Evolutionary conservation across 2,888 invertebrate genomes (phyloP).

Genomic region (Limnephilus rhombicus): DNA sequence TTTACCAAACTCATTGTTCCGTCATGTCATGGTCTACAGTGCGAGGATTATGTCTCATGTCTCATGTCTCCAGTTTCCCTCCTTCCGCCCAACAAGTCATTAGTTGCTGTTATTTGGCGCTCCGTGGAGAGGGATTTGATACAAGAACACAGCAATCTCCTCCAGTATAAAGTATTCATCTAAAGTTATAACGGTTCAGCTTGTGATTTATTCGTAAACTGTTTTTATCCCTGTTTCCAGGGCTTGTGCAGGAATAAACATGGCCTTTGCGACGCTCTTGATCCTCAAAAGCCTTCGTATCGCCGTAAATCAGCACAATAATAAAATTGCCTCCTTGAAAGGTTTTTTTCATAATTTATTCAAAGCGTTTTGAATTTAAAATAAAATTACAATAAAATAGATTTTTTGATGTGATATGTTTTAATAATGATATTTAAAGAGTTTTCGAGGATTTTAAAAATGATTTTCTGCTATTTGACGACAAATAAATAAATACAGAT

Average conservation of each 20-base stretch:
- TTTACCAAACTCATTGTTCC: background rate
- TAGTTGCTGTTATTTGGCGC: constrained; percentile 22
- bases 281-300: background rate
- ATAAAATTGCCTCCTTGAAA: background rate
- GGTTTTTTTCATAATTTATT: background rate
- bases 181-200: constrained; percentile 25
- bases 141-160: constrained; percentile 7
- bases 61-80: background rate
- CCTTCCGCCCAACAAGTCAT: constrained; percentile 8
- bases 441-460: background rate
- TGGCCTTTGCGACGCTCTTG: background rate
- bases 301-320: background rate
- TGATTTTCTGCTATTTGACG: background rate
- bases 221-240: background rate
- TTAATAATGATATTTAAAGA: background rate
- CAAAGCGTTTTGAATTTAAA: background rate
- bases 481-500: background rate
- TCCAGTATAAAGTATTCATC: constrained; percentile 31
- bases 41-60: background rate
- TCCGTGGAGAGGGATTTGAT: background rate
- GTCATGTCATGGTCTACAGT: background rate
- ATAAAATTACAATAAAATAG: background rate
- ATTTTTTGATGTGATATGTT: background rate
- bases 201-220: constrained; percentile 11
- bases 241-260: constrained; percentile 17